These are phyloP conservation scores for Tiliqua scincoides DNA, from an alignment of 2,113 vertebrate genomes.

Conservation along the genomic window DNA sequence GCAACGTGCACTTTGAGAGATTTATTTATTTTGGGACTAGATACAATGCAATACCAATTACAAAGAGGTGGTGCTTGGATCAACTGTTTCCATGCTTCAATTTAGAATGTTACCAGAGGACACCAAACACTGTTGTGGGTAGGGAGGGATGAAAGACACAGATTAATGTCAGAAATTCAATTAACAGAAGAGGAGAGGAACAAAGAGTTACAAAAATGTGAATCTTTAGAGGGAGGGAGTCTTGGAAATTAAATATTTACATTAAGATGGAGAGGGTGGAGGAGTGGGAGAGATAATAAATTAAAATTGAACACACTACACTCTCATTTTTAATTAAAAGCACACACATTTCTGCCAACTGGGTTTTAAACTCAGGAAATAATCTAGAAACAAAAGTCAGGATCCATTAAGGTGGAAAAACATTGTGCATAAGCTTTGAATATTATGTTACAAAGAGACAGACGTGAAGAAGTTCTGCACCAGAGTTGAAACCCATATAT, in stretches of 20 bases:
- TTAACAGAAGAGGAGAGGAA: not conserved
- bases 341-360: not conserved
- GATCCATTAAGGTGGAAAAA: not conserved
- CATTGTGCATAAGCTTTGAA: not conserved
- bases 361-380: not conserved
- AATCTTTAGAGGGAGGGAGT: not conserved
- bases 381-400: not conserved
- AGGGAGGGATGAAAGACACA: not conserved
- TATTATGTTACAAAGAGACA: not conserved
- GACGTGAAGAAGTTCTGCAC: not conserved
- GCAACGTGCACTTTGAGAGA: not conserved
- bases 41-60: not conserved
- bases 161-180: not conserved
- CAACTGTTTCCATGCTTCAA: no score
- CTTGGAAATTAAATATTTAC: not conserved
- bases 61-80: not conserved
- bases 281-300: not conserved
- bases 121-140: not conserved
- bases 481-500: not conserved
- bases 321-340: conserved; percentile 17
- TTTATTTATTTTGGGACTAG: not conserved
- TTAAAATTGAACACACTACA: not conserved
- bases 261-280: not conserved
- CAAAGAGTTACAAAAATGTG: not conserved
- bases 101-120: not conserved